Evolutionary conservation across 2,888 invertebrate species (phyloP), one percentile per base, ranked within the genome.

Genomic region (Nomada fabriciana): DNA sequence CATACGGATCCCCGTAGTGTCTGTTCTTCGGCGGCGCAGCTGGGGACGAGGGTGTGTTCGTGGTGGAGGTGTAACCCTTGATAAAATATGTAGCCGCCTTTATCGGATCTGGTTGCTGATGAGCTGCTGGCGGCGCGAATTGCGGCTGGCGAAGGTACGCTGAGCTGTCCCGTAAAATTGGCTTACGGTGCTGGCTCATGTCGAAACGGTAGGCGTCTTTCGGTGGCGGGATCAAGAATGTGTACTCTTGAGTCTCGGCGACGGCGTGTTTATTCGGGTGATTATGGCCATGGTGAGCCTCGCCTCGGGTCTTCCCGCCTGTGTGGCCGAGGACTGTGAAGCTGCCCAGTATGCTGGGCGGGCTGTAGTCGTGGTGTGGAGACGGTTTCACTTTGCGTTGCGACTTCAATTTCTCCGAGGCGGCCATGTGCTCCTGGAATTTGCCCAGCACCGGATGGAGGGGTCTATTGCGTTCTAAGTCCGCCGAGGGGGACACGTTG

Each of bases 301-400:
- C 94, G 86, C 95, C 94, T 87, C 95, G 93, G 82, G 94, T 94
- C 91, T 95, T 95, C 15, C 95, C 93, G 42, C 95, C 94, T 65
- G 95, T 95, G 77, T 96, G 94, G n/a, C 95, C 95, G 85, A 95
- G 96, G 20, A 95, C 94, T 87, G 95, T 95, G 91, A 96, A 96
- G 75, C 96, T 94, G 83, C 96, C 96, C 93, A 94, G 84, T 64
- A 94, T 91, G 71, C 90, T 91, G 1, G 90, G 89, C 0, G 91
- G 91, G 60, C 36, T 90, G 80, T 88, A 91, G 9, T 91, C 91
- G 36, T 90, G 89, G 5, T 80, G 75, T 69, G 70, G 64, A 85
- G 86, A 0, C 53, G 81, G 90, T 76, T 90, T 92, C 52, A 80
- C 80, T 80, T 88, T 90, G 4, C 90, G 88, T 60, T 84, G 90